phyloP scores from a whole-genome alignment of 1,140 invertebrate species.

The Rhagoletis zephyria region DNA sequence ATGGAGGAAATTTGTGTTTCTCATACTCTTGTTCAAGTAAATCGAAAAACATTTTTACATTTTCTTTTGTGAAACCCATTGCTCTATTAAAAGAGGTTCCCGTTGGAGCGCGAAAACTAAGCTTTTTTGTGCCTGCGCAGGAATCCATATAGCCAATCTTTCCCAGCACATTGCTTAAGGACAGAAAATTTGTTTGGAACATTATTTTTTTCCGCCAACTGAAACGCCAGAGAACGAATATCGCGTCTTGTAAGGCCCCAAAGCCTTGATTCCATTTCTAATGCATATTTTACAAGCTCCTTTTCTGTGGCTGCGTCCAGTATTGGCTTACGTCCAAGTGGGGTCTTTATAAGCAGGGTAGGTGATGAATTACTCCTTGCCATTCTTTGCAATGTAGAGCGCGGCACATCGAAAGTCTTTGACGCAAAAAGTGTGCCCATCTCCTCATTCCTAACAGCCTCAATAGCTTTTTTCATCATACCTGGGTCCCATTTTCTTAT shows the following conservation, averaged over 20 bases:
- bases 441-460: no score
- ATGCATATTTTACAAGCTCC: constrained; percentile 60
- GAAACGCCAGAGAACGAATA: constrained; percentile 60
- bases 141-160: constrained; percentile 62
- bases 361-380: no score
- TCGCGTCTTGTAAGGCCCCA: constrained; percentile 61
- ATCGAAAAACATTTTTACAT: constrained; percentile 15
- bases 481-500: no score
- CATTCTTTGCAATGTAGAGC: no score
- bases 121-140: constrained; percentile 59
- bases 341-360: no score
- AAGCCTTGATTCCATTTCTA: constrained; percentile 59
- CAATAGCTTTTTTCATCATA: no score
- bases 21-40: constrained; percentile 19
- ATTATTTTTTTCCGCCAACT: constrained; percentile 63
- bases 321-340: constrained; percentile 59
- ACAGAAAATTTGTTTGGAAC: constrained; percentile 59
- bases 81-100: constrained; percentile 19
- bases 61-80: constrained; percentile 11
- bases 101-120: constrained; percentile 18
- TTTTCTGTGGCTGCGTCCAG: constrained; percentile 59
- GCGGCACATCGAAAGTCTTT: no score
- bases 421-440: no score
- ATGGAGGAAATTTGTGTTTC: no score
- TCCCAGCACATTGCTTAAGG: constrained; percentile 60